Evolutionary conservation across 2,888 invertebrate species (phyloP), one percentile per base, ranked within the genome.

Genomic region (Apodemia duryi): DNA sequence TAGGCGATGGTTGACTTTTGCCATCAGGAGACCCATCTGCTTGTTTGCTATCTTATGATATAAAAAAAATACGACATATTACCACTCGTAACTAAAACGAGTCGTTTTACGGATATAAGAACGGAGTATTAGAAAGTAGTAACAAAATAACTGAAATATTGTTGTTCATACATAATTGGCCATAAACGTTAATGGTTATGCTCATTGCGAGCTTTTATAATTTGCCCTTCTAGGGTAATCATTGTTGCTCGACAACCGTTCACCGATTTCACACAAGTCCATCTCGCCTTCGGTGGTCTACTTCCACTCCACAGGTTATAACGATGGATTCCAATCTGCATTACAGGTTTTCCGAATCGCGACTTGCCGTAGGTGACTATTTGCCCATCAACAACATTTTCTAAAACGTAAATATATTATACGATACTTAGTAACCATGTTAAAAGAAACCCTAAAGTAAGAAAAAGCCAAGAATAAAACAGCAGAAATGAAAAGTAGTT

Each of bases 261-360:
- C 21, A 71, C 68, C 28, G 68, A 67, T 29, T 67, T 73, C 6
- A 69, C 70, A 54, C 71, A 68, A 10, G 60, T 73, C 78, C 78
- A 79, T 10, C 71, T 68, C 6, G 63, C 68, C 32, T 68, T 71
- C 0, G 71, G 71, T 0, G 83, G 82, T 3, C 72, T 74, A 13
- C 81, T 75, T 52, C 82, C 81, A 51, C 77, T 74, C 49, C 82
- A 73, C 63, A 76, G 77, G 67, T 83, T 82, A 69, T 82, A 84
- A 62, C 84, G 75, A 63, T 83, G 77, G 3, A 74, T 76, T 0
- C 81, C 84, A 1, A 84, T 69, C 61, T 82, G 81, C 32, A 84
- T 78, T 0, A 80, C 82, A 0, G 83, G 84, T 29, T 73, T 80
- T 0, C 85, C 84, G 21, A 71, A 76, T 46, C 73, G 77, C 1